These are phyloP conservation scores for Meandrusa payeni DNA, from an alignment of 2,888 invertebrate genomes.

Conservation along the genomic window DNA sequence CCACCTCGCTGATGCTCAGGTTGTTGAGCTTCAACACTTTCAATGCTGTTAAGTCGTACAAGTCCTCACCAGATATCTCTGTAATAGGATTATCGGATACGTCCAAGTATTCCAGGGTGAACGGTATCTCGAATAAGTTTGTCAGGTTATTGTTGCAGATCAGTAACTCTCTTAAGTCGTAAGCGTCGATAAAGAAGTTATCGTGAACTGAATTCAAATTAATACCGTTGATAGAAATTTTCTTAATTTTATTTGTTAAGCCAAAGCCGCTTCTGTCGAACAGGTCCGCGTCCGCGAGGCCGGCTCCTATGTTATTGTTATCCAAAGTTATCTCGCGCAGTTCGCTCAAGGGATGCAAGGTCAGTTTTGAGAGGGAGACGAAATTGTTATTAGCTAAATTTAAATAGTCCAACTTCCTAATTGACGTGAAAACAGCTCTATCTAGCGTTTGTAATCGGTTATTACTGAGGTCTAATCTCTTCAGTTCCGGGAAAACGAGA, in stretches of 20 bases:
- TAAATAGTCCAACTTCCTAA: constrained; percentile 61
- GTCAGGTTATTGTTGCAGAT: constrained; percentile 78
- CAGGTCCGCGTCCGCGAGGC: constrained; percentile 49
- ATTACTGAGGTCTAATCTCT: constrained; percentile 60
- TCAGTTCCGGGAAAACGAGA: constrained; percentile 53
- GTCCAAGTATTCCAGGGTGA: constrained; percentile 80
- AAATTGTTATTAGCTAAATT: constrained; percentile 69
- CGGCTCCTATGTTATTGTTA: constrained; percentile 61
- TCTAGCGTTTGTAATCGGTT: constrained; percentile 59
- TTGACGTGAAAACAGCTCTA: constrained; percentile 51
- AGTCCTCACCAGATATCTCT: constrained; percentile 68
- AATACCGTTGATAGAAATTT: constrained; percentile 54
- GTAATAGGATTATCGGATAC: constrained; percentile 81
- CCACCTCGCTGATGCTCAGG: constrained; percentile 73
- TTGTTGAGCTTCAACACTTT: constrained; percentile 79
- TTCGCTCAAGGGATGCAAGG: constrained; percentile 56
- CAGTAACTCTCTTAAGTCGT: constrained; percentile 64
- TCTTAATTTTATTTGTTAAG: constrained; percentile 53
- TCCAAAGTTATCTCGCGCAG: constrained; percentile 66
- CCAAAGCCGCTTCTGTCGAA: constrained; percentile 63
- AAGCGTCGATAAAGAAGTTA: constrained; percentile 65
- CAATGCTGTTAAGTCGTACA: constrained; percentile 72
- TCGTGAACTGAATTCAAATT: constrained; percentile 50
- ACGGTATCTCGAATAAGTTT: constrained; percentile 78
- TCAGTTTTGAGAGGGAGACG: constrained; percentile 52